Base-by-base conservation (phyloP, 2,888 invertebrate genomes). In the Nomada lathburiana region DNA sequence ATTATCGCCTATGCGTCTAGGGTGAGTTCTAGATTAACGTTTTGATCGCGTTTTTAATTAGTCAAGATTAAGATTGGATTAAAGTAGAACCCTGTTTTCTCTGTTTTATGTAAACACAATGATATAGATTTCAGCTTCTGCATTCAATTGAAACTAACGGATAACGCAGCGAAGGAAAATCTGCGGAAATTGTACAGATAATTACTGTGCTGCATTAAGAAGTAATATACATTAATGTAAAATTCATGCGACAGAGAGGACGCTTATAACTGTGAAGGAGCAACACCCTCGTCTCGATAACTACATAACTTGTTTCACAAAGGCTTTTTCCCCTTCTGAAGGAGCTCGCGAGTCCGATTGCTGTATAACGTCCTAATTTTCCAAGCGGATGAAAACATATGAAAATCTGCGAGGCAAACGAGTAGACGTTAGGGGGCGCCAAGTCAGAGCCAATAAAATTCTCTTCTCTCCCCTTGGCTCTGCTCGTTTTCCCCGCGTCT, bases 371-470 rank as follows among this genome's bases (percentile, higher is more conserved):
- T 93, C 92, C 93, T 92, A 93, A 93, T 94, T 93, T 94, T 94
- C 93, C 93, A 88, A 92, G 89, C 90, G 93, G 91, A 92, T 93
- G 93, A 92, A 92, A 92, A 93, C 93, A 91, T 93, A 93, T 93
- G 93, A 93, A 93, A 93, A 93, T 93, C 92, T 93, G 92, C 89
- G 93, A 92, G 89, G 92, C 92, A 93, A 93, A 93, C 91, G 92
- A 92, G 91, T 82, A 84, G 89, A 89, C 91, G 91, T 91, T 92
- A 90, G 90, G 91, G 92, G 88, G 91, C 90, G 91, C 90, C 90
- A 89, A 93, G 92, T 92, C 92, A 89, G 90, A 91, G 92, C 93
- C 93, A 94, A 93, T 93, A 94, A 94, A 94, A 93, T 88, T 92
- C 92, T 88, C 81, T 86, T 88, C 84, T 88, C 89, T 87, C 87